These are phyloP conservation scores for Callimorpha dominula DNA, from an alignment of 2,888 invertebrate genomes.

Conservation along the genomic window DNA sequence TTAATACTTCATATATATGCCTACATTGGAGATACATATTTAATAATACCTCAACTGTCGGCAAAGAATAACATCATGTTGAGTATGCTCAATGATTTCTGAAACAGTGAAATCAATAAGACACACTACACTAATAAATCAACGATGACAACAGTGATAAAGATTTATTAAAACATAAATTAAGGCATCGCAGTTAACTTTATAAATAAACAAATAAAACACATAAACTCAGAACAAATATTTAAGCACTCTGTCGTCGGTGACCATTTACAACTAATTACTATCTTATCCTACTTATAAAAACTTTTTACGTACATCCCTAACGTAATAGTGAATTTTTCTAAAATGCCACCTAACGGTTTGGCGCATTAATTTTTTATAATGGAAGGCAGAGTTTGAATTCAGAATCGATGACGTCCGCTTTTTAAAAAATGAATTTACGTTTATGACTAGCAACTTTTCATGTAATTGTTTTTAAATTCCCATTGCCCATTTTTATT, in stretches of 20 bases:
- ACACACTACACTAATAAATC: not conserved
- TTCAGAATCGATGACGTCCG: slow-evolving; percentile 35
- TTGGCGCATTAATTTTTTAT: slow-evolving; percentile 44
- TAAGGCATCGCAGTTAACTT: too few species aligned
- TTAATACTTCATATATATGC: too few species aligned
- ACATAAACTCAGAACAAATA: not conserved
- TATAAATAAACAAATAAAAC: not conserved
- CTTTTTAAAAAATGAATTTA: not conserved
- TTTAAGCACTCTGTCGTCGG: not conserved
- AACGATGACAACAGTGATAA: not conserved
- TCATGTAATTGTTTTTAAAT: not conserved
- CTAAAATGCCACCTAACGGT: slow-evolving; percentile 57
- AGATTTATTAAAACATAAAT: not conserved
- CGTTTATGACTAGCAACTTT: not conserved
- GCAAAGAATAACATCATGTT: not conserved
- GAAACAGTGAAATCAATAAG: too few species aligned
- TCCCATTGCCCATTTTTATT: not conserved
- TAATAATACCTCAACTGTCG: not conserved
- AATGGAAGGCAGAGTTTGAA: slow-evolving; percentile 43
- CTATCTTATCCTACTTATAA: not conserved
- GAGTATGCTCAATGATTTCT: not conserved
- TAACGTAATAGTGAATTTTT: slow-evolving; percentile 56
- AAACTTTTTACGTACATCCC: slow-evolving; percentile 24
- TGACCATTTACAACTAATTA: not conserved
- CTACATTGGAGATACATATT: not conserved